Evolutionary conservation across 2,113 vertebrate genomes (phyloP).

Genomic region (Jaculus jaculus): DNA sequence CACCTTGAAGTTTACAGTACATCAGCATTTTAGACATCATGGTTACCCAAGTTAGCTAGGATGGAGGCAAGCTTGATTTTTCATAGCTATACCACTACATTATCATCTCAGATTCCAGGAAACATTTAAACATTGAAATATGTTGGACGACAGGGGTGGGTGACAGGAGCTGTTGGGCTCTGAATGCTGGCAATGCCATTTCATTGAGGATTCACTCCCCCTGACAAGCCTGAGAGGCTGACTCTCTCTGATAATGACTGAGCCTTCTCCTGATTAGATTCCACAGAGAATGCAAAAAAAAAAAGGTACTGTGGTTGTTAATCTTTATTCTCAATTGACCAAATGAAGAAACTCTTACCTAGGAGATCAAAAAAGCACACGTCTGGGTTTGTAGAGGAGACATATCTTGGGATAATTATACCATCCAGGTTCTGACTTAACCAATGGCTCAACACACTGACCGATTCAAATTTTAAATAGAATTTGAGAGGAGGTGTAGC

Average conservation of each 20-base stretch:
- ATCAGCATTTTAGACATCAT: neutral
- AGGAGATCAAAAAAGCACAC: neutral
- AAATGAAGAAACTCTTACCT: neutral
- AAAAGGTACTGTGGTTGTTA: neutral
- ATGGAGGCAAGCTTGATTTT: neutral
- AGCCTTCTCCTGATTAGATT: neutral
- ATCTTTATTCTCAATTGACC: neutral
- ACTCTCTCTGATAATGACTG: neutral
- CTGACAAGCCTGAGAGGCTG: neutral
- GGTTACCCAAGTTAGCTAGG: no score
- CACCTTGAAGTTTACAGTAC: accelerated
- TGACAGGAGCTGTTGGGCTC: neutral
- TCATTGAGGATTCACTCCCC: neutral
- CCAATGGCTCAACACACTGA: neutral
- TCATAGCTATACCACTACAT: neutral
- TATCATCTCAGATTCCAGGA: accelerated
- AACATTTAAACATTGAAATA: neutral
- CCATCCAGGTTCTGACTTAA: neutral
- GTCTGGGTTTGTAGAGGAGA: neutral
- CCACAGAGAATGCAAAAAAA: neutral
- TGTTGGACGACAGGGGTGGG: accelerated
- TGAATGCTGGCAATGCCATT: neutral
- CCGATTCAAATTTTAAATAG: neutral
- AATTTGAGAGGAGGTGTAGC: neutral
- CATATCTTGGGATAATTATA: neutral